These are phyloP conservation scores for Petrocephalus schoutedeni DNA, from an alignment of 2,797 vertebrate species.

Conservation along the genomic window DNA sequence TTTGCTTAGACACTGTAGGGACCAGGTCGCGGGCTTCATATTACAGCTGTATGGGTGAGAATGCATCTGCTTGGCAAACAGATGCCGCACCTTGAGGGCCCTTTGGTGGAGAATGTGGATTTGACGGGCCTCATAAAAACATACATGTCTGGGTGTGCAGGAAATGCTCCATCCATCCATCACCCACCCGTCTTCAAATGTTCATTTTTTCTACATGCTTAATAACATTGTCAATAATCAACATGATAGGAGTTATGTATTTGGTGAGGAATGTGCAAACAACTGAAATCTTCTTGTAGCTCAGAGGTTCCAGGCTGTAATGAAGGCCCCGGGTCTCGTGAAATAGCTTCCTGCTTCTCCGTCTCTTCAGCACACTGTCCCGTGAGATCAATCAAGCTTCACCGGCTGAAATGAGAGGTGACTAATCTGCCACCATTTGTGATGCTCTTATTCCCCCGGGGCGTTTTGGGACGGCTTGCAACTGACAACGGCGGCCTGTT, in stretches of 20 bases:
- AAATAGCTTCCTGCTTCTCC: not conserved
- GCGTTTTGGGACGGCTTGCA: not conserved
- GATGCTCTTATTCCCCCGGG: not conserved
- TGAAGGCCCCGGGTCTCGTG: not conserved
- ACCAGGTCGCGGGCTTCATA: not conserved
- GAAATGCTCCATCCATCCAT: not conserved
- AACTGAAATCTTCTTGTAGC: not conserved
- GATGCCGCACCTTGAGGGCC: not conserved
- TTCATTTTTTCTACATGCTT: not conserved
- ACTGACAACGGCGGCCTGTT: not conserved
- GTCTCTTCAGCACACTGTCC: not conserved
- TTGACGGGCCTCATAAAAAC: not conserved
- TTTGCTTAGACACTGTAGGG: not conserved
- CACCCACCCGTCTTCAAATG: not conserved
- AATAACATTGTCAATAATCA: not conserved
- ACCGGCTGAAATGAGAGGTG: slow-evolving; percentile 4
- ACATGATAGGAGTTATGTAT: not conserved
- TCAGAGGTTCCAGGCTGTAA: not conserved
- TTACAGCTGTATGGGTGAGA: not conserved
- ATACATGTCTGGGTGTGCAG: not conserved
- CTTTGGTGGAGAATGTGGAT: slow-evolving; percentile 4
- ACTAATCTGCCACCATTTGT: not conserved
- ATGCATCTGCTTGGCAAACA: not conserved
- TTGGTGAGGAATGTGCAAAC: not conserved
- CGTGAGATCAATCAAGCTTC: not conserved